Percentiles rank a stretch among this genome's conserved stretches.
phyloP scores from a whole-genome alignment of 2,888 invertebrate species.

The Phlogophora meticulosa region DNA sequence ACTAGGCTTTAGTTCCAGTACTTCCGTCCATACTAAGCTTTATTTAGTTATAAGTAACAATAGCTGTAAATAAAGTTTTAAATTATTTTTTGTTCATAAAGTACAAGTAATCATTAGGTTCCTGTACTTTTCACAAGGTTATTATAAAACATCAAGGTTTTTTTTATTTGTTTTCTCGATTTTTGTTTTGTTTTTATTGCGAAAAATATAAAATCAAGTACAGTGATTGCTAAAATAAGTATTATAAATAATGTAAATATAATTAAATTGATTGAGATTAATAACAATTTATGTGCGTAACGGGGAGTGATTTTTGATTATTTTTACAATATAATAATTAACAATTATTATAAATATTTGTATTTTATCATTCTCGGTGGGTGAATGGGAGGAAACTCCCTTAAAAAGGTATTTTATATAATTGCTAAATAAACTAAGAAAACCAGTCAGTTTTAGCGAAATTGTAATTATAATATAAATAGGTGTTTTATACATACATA shows the following conservation, averaged over 20 bases:
- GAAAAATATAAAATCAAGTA: conserved; percentile 43
- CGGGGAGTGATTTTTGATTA: conserved; percentile 48
- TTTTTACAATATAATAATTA: conserved; percentile 49
- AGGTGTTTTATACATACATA: conserved; percentile 62
- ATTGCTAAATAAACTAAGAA: conserved; percentile 74
- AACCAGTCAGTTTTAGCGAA: conserved; percentile 84
- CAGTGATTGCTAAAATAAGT: conserved; percentile 58
- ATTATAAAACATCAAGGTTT: conserved; percentile 29
- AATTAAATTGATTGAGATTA: conserved; percentile 65
- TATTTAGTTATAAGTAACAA: conserved; percentile 79
- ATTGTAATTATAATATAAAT: conserved; percentile 71
- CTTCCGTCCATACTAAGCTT: conserved; percentile 84
- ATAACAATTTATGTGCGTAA: conserved; percentile 49
- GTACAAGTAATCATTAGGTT: conserved; percentile 59
- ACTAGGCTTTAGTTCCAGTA: conserved; percentile 50
- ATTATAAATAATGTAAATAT: conserved; percentile 64
- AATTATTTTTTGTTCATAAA: conserved; percentile 66
- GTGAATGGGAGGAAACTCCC: conserved; percentile 66
- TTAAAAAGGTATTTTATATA: conserved; percentile 53
- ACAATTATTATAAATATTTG: conserved; percentile 46
- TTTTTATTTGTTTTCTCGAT: conserved; percentile 28
- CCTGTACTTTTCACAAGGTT: conserved; percentile 41
- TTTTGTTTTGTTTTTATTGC: conserved; percentile 40
- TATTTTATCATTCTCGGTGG: conserved; percentile 79
- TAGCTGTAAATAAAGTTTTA: conserved; percentile 73